These are phyloP conservation scores for Drosophila paucipuncta DNA, from an alignment of 2,888 invertebrate genomes.

Conservation along the genomic window DNA sequence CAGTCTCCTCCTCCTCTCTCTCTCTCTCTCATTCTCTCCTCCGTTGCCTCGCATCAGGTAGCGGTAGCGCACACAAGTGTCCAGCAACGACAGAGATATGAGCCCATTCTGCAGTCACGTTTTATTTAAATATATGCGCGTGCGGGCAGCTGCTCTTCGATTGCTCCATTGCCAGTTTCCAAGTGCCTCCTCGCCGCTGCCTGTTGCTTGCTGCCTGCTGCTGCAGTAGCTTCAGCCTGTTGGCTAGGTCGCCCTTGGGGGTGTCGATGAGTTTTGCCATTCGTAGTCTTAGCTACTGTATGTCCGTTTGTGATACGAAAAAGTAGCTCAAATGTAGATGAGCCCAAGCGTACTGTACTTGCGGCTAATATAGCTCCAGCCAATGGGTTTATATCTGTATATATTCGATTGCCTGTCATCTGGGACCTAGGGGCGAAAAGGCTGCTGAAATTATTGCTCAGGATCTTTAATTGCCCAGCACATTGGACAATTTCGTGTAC, in stretches of 20 bases:
- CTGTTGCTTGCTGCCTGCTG: slow-evolving; percentile 5
- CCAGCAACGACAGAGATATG: slow-evolving; percentile 80
- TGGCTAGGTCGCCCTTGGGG: slow-evolving; percentile 38
- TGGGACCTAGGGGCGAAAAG: slow-evolving; percentile 66
- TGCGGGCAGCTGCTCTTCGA: slow-evolving; percentile 72
- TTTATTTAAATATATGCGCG: slow-evolving; percentile 83
- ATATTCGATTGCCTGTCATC: slow-evolving; percentile 29
- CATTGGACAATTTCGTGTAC: slow-evolving; percentile 43
- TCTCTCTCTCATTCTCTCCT: not conserved
- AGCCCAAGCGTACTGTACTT: slow-evolving; percentile 37
- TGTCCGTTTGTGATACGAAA: slow-evolving; percentile 35
- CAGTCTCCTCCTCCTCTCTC: not conserved
- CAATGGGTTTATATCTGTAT: slow-evolving; percentile 8
- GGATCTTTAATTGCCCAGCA: slow-evolving; percentile 60
- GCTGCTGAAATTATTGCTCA: slow-evolving; percentile 64
- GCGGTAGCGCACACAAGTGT: slow-evolving; percentile 83
- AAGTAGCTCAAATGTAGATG: slow-evolving; percentile 48
- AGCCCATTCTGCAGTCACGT: slow-evolving; percentile 78
- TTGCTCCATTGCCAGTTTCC: slow-evolving; percentile 21
- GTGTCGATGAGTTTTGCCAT: slow-evolving; percentile 63
- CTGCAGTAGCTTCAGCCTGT: slow-evolving; percentile 22
- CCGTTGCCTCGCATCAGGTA: slow-evolving; percentile 68
- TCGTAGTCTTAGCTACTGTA: slow-evolving; percentile 64
- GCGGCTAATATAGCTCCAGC: slow-evolving; percentile 12
- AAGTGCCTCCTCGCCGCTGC: not conserved